Percentiles rank a stretch among this genome's conserved stretches.
Evolutionary conservation across 2,888 invertebrate genomes (phyloP).

Genomic region (Onthophagus sagittarius): DNA sequence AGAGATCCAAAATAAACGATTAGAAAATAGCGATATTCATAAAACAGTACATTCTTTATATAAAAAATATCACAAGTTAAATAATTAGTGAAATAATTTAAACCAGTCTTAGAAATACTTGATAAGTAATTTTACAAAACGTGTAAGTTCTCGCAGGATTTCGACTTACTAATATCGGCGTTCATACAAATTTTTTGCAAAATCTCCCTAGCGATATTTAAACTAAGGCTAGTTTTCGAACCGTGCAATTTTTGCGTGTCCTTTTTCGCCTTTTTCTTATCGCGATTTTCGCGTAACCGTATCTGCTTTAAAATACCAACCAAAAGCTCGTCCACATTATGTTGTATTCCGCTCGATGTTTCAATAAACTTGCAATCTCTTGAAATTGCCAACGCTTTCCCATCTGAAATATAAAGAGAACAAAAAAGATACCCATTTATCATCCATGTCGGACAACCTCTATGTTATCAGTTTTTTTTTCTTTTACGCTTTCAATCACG

Average conservation of each 20-base stretch:
- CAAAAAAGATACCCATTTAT: no score
- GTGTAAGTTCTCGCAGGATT: slow-evolving; percentile 83
- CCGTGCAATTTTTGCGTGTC: slow-evolving; percentile 62
- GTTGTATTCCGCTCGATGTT: slow-evolving; percentile 92
- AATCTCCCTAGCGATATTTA: slow-evolving; percentile 77
- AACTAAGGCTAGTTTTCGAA: slow-evolving; percentile 75
- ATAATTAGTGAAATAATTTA: neutral
- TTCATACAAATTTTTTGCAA: slow-evolving; percentile 82
- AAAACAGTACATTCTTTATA: no score
- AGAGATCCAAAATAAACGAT: neutral
- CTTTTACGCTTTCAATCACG: no score
- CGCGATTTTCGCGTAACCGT: slow-evolving; percentile 69
- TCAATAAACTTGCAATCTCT: slow-evolving; percentile 93
- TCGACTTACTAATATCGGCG: slow-evolving; percentile 73
- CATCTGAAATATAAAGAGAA: slow-evolving; percentile 60
- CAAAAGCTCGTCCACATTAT: slow-evolving; percentile 93
- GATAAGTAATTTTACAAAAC: slow-evolving; percentile 56
- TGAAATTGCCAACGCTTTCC: slow-evolving; percentile 83
- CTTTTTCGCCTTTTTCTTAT: slow-evolving; percentile 57
- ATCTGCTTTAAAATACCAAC: slow-evolving; percentile 92
- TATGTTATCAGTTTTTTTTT: no score
- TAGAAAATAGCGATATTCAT: no score
- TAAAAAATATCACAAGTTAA: neutral
- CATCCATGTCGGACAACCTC: no score
- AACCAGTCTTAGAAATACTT: neutral